Evolutionary conservation across 2,797 vertebrate genomes (phyloP), one percentile per base, ranked within the genome.

Genomic region (Aphelocoma californica): DNA sequence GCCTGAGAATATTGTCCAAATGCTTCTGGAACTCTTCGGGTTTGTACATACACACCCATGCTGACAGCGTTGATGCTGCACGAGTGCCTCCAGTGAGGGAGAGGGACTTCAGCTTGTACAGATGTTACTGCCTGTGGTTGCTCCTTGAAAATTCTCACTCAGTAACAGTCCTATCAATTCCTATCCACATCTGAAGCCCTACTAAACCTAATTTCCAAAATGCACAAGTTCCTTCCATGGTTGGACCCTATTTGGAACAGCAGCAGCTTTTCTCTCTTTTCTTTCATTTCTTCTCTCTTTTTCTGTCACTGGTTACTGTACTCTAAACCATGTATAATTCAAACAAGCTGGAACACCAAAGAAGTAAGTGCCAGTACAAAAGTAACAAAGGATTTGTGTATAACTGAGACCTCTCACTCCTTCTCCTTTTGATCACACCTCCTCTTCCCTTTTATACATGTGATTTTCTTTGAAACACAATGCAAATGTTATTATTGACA

Each of bases 281-380:
- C 67, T 88, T 19, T 66, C 26, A 70, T 60, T 81, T 66, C 25
- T 95, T 58, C 84, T 78, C 64, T 80, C 42, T 71, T 84, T 81
- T 70, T 73, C 72, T 90, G 60, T 47, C 57, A 72, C 42, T 56
- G 21, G 45, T 71, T 83, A 78, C 57, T 90, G 72, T 91, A 78
- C 50, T 71, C 50, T 78, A 83, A 94, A 78, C 38, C 28, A 71
- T 0, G 1, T 65, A 36, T 62, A 90, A 92, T 48, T 86, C 32
- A 90, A 94, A 84, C 56, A 88, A 90, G 47, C 44, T 90, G 73
- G 48, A 93, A 90, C 48, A 70, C 24, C 47, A 72, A 91, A 95
- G 70, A 34, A 91, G 24, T 16, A 64, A 77, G 53, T 45, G 38
- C 62, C 70, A 90, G 64, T 47, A 75, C 14, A 88, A 51, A 86